A percentile compares a stretch with the other conserved stretches of the same genome.
Conservation (phyloP, 2,888 invertebrate species). For the Hydrotaea cyrtoneurina region DNA sequence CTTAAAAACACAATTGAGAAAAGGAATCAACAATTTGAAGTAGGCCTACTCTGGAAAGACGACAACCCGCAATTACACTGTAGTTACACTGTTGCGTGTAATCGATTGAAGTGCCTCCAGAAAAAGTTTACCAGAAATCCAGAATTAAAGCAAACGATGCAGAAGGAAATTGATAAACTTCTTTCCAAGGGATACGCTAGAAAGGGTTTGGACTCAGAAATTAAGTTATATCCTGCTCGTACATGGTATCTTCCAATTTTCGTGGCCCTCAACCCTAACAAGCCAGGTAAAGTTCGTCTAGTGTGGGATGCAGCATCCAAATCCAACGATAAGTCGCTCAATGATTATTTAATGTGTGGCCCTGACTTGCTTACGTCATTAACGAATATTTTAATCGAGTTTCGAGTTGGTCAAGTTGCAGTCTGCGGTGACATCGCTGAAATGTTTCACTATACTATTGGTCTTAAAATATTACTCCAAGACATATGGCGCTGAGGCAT, state of each 20-base stretch:
- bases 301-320: conserved; percentile 45
- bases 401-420: conserved; percentile 40
- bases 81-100: conserved; percentile 47
- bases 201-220: conserved; percentile 22
- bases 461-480: no score
- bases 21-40: conserved; percentile 40
- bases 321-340: conserved; percentile 22
- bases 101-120: conserved; percentile 55
- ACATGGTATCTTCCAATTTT: conserved; percentile 42
- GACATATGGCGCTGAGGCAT: no score
- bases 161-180: conserved; percentile 59
- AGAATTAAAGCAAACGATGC: conserved; percentile 46
- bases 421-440: conserved; percentile 50
- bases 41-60: conserved; percentile 53
- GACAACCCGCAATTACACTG: conserved; percentile 43
- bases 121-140: conserved; percentile 57
- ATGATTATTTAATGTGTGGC: conserved; percentile 34
- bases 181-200: conserved; percentile 46
- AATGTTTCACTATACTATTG: conserved; percentile 42
- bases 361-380: conserved; percentile 30
- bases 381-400: conserved; percentile 17
- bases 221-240: conserved; percentile 9
- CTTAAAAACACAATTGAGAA: conserved; percentile 41
- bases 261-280: conserved; percentile 35
- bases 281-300: conserved; percentile 35